Percentiles rank a stretch among this genome's conserved stretches.
These are phyloP conservation scores for Limnephilus auricula DNA, from an alignment of 2,888 invertebrate species.

Conservation along the genomic window DNA sequence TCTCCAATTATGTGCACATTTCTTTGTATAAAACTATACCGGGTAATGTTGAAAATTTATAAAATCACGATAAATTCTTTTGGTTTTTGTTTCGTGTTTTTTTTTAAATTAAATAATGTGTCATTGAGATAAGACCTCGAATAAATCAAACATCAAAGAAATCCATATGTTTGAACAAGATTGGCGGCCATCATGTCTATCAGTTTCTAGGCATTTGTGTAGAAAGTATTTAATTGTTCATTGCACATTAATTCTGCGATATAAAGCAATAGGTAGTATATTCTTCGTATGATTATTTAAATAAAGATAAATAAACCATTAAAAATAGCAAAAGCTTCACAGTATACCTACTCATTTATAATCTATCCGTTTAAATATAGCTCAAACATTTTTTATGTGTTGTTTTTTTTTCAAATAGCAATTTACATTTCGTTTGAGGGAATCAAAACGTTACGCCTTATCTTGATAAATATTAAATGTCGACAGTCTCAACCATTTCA, in stretches of 20 bases:
- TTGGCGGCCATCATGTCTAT: not conserved
- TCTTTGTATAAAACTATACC: too few relatives aligned
- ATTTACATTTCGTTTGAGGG: not conserved
- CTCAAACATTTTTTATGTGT: not conserved
- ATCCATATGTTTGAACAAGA: not conserved
- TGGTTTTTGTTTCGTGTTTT: too few relatives aligned
- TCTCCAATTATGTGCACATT: too few relatives aligned
- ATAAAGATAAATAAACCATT: not conserved
- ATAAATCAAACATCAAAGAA: not conserved
- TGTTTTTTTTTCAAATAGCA: not conserved
- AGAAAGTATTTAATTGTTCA: not conserved
- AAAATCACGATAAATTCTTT: too few relatives aligned
- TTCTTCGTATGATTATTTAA: not conserved
- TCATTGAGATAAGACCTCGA: not conserved
- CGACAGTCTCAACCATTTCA: slow-evolving; percentile 30
- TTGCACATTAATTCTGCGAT: not conserved
- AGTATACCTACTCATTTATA: not conserved
- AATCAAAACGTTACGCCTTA: not conserved
- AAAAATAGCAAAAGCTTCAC: not conserved
- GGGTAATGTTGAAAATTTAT: too few relatives aligned
- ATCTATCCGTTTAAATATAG: not conserved
- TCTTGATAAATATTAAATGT: slow-evolving; percentile 9
- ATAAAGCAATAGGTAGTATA: not conserved
- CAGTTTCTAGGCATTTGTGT: not conserved
- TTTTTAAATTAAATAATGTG: too few relatives aligned